phyloP scores from a whole-genome alignment of 2,797 vertebrate species.

The Alca torda region DNA sequence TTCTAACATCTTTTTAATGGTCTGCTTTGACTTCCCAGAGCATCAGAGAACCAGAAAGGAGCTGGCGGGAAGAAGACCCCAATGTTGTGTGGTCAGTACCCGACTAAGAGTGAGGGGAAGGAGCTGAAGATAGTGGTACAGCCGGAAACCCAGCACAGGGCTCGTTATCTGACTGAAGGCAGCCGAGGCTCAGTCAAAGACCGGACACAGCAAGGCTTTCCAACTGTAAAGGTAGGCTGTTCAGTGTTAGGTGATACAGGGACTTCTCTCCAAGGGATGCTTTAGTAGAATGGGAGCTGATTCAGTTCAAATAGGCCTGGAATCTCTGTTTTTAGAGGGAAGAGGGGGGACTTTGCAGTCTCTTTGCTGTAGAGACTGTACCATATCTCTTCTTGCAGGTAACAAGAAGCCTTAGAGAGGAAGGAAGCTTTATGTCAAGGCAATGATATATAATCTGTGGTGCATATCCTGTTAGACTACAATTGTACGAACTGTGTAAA shows the following conservation, averaged over 20 bases:
- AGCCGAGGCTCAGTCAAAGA: constrained; percentile 98
- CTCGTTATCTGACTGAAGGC: constrained; percentile 96
- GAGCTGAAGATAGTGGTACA: constrained; percentile 96
- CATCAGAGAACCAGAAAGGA: constrained; percentile 79
- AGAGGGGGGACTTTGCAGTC: neutral
- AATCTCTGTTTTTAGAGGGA: neutral
- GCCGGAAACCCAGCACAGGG: constrained; percentile 96
- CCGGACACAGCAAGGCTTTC: constrained; percentile 95
- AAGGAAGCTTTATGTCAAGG: neutral
- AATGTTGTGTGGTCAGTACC: constrained; percentile 89
- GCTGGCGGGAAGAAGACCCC: constrained; percentile 86
- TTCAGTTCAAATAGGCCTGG: fast-evolving
- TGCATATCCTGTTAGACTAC: neutral
- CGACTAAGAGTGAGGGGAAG: constrained; percentile 91
- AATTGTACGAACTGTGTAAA: neutral
- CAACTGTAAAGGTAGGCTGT: constrained; percentile 90
- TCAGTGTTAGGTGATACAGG: neutral
- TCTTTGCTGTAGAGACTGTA: neutral
- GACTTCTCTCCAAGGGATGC: neutral
- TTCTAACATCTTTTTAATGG: constrained; percentile 45
- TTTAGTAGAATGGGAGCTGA: neutral
- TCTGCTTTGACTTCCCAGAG: constrained; percentile 77
- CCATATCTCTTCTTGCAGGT: neutral
- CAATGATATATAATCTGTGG: neutral
- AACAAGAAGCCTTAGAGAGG: neutral